Base-by-base conservation (phyloP, 2,113 vertebrate species). In the Acrocephalus kingi region DNA sequence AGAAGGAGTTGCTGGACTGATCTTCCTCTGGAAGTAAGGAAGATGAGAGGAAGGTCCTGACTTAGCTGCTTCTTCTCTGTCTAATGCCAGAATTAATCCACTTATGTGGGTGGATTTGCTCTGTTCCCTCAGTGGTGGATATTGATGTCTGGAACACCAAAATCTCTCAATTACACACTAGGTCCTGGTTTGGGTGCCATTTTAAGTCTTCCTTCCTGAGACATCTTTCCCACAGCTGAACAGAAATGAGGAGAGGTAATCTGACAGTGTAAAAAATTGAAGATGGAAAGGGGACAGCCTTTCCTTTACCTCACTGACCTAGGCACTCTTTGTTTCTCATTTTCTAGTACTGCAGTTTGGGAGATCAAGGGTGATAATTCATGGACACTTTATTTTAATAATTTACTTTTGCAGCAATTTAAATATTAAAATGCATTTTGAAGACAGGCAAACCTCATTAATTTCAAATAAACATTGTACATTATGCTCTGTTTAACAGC, bases 381-480 rank as follows among this genome's bases (percentile, higher is more conserved):
- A 77, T 5, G 52, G 61, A 56, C 35, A 9, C 7, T 86, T 88
- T 33, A 41, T 80, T 90, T 95, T 41, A 89, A 94, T 91, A 87
- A 84, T 92, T 92, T 75, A 92, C 10, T 49, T 64, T 68, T 82
- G 15, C 62, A 84, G 22, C 56, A 61, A 89, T 82, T 92, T 87
- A 94, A 95, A 92, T 91, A 89, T 76, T 94, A 91, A 94, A 91
- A 79, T 46, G 45, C 41, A 69, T 73, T 87, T 84, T 78, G 58
- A 89, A 89, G 39, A 39, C 91, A 86, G 30, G 41, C 20, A 66
- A 69, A 43, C 51, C 41, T 52, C 45, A 73, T 87, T 92, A 89
- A 91, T 79, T 89, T 89, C 66, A 91, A 75, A 91, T 43, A 83
- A 88, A 86, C 62, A 10, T n/a, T 20, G 72, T 74, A 63, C 27